Conservation (phyloP, 1,140 invertebrate genomes). For the Paraescarpia echinospica region DNA sequence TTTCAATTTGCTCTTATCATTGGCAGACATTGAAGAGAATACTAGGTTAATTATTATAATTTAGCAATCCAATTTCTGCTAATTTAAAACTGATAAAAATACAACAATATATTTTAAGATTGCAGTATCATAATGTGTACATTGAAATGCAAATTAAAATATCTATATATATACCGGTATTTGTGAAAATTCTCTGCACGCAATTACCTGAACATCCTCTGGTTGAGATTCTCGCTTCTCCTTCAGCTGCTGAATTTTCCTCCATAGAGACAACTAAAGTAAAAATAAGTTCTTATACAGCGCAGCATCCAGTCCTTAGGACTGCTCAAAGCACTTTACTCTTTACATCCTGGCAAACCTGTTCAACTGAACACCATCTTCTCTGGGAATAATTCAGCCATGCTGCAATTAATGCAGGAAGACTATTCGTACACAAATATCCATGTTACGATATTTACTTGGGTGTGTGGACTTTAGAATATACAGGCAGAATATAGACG, state of each 20-base stretch:
- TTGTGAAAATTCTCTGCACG: slow-evolving; percentile 2
- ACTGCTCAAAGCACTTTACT: no score
- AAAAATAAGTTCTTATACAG: no score
- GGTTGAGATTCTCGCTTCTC: not conserved
- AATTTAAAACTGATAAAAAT: not conserved
- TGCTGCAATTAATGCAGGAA: no score
- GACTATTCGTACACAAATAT: no score
- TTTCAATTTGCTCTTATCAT: not conserved
- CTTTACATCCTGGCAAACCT: no score
- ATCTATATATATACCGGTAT: not conserved
- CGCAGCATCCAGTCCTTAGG: no score
- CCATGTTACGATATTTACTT: no score
- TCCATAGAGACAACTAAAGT: not conserved
- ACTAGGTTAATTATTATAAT: not conserved
- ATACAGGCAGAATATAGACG: no score
- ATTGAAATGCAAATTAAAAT: no score
- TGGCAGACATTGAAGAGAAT: not conserved
- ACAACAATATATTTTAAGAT: not conserved
- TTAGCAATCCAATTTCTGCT: not conserved
- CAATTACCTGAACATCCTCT: not conserved
- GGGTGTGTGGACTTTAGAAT: no score
- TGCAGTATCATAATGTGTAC: not conserved
- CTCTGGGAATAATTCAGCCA: no score
- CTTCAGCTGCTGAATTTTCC: not conserved
- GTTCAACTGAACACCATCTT: no score